Base-by-base conservation (phyloP, 2,888 invertebrate species). In the Tiliacea aurago region DNA sequence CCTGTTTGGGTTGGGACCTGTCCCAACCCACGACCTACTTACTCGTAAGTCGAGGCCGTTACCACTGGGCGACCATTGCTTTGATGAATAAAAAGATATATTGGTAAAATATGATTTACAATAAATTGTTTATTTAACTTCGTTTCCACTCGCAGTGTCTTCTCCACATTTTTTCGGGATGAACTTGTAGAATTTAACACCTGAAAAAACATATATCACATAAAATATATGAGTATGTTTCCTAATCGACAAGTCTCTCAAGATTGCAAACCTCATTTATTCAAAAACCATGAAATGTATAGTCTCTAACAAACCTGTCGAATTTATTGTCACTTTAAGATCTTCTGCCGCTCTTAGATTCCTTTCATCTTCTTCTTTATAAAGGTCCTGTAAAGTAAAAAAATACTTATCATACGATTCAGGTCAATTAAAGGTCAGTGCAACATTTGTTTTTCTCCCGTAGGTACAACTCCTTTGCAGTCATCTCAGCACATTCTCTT, bases 291-390 rank as follows among this genome's bases (percentile, higher is more conserved):
- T 45, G 2, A 5, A 11, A 66, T 37, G 2, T 37, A 20, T 28
- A 2, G 9, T 45, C 1, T 62, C 2, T 15, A 2, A 53, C 62
- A 33, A 37, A 71, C 70, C 97, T 88, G 96, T 93, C 41, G 97
- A 96, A 85, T 97, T 97, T 2, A 97, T 94, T 81, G 96, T 91
- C 3, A 97, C 95, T 80, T 93, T 92, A 63, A 97, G 94, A n/a
- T 91, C 89, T 56, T 93, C 92, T 65, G 90, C 88, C 0, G 92
- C 88, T 70, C 83, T 83, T 79, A 93, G 87, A 20, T 68, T 64
- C 9, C 88, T 86, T 71, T 86, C 73, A 67, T 86, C 69, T 82
- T 95, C 95, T 66, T 95, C 93, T 18, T 95, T 93, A 79, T 94
- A 97, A n/a, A 97, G 90, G 86, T 97, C 97, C 96, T 96, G 88